These are phyloP conservation scores for Chionoecetes opilio DNA, from an alignment of 1,140 invertebrate genomes.

Conservation along the genomic window DNA sequence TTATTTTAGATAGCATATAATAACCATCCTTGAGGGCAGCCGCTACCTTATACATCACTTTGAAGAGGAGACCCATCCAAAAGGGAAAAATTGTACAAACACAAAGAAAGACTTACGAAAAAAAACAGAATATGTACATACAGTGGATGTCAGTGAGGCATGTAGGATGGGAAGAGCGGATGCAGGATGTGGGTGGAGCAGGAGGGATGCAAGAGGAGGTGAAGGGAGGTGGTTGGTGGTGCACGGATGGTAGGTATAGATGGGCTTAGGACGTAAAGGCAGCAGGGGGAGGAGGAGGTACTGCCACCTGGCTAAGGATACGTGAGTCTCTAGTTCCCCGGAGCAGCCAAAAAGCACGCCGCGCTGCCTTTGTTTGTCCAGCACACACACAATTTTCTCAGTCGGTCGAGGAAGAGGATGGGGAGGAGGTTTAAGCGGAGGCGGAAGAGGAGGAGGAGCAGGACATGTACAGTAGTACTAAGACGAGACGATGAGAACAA, in stretches of 20 bases:
- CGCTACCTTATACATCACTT: background rate
- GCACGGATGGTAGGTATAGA: background rate
- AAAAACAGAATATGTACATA: background rate
- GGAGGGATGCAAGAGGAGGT: background rate
- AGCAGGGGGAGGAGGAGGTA: too few species aligned
- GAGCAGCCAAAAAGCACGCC: conserved; percentile 42
- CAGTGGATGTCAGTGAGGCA: background rate
- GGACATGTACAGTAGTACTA: background rate
- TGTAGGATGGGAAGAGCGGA: background rate
- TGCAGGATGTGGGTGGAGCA: too few species aligned
- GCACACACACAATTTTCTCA: conserved; percentile 55
- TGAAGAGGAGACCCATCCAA: background rate
- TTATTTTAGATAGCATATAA: background rate
- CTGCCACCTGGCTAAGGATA: too few species aligned
- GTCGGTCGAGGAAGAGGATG: background rate
- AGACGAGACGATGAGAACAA: background rate
- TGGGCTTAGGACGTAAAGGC: too few species aligned
- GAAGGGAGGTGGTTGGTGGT: background rate
- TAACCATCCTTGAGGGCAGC: background rate
- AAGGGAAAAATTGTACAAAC: background rate
- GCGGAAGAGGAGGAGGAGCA: background rate
- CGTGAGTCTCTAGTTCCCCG: too few species aligned
- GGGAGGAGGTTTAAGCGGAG: background rate
- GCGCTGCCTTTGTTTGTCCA: background rate
- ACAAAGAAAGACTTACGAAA: background rate